Base-by-base conservation (phyloP, 2,888 invertebrate species). In the Habroteleia sp. region DNA sequence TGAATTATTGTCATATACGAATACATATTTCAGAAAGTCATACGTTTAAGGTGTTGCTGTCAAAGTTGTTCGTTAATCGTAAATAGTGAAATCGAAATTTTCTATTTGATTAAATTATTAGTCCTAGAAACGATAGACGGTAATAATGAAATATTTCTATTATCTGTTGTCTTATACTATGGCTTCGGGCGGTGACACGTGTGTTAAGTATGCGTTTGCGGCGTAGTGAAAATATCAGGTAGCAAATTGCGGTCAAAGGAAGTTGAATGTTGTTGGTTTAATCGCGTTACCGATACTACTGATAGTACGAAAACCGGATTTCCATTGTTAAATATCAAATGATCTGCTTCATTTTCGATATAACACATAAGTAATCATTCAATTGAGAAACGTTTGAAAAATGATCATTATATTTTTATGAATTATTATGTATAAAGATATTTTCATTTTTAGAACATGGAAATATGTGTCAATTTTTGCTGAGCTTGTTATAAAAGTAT, bases 201-300 rank as follows among this genome's bases (percentile, higher is more conserved):
- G 4, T 20, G 20, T 20, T 20, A 4, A 41, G 17, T 62, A 20
- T 14, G 29, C 35, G 25, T 60, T 66, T 73, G 66, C 60, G 46
- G 46, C 65, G 46, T 56, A 56, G 56, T 33, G 74, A 66, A 74
- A 74, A 74, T 74, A 74, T 74, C 74, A 74, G 23, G 74, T 74
- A 74, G 74, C 74, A 68, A 74, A 74, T 74, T 68, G 68, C 68
- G 74, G 74, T 74, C 74, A 63, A n/a, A 74, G 68, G 74, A 74
- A 74, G 74, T 74, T 48, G 56, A 68, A 74, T 37, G 68, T 68
- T 68, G 74, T 74, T 56, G 25, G 56, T 68, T 68, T 74, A 66
- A 74, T 74, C 66, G 62, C 56, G 29, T 14, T 17, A 33, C 31
- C 25, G 62, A 74, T 74, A 74, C 41, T 17, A 23, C 62, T 25